These are phyloP conservation scores for Jaculus jaculus DNA, from an alignment of 2,113 vertebrate genomes.

Conservation along the genomic window DNA sequence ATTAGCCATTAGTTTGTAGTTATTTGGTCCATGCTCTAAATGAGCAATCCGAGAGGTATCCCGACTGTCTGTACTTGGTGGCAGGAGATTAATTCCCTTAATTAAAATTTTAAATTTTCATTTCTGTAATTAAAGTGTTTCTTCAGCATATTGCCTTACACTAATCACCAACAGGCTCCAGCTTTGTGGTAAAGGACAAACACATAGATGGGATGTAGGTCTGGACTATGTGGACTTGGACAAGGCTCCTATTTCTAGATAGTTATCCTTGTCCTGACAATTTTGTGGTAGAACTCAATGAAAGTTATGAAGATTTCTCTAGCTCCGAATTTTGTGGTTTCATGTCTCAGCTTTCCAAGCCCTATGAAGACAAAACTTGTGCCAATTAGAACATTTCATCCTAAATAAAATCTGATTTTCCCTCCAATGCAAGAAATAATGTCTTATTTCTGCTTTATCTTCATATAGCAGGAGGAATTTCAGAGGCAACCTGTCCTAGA, in stretches of 20 bases:
- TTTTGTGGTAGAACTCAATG: background rate
- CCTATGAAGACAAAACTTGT: background rate
- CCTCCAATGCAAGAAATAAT: background rate
- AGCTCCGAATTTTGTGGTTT: background rate
- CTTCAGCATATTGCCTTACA: background rate
- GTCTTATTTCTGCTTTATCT: background rate
- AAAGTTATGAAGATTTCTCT: background rate
- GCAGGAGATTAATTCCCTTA: slow-evolving; percentile 18
- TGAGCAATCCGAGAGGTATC: background rate
- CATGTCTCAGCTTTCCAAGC: slow-evolving; percentile 28
- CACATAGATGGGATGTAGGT: background rate
- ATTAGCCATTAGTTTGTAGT: background rate
- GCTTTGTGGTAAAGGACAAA: background rate
- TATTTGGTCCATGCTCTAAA: background rate
- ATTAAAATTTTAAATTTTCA: slow-evolving; percentile 34
- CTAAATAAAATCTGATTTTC: slow-evolving; percentile 10
- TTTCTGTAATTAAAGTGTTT: slow-evolving; percentile 22
- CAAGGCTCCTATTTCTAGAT: background rate
- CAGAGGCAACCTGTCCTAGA: slow-evolving; percentile 16
- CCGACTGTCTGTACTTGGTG: background rate
- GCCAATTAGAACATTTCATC: background rate
- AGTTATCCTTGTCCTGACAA: background rate
- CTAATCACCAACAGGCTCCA: background rate
- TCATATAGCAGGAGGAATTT: background rate
- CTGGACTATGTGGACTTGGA: background rate